Evolutionary conservation across 2,888 invertebrate species (phyloP), one percentile per base, ranked within the genome.

Genomic region (Leucophenga maculata): DNA sequence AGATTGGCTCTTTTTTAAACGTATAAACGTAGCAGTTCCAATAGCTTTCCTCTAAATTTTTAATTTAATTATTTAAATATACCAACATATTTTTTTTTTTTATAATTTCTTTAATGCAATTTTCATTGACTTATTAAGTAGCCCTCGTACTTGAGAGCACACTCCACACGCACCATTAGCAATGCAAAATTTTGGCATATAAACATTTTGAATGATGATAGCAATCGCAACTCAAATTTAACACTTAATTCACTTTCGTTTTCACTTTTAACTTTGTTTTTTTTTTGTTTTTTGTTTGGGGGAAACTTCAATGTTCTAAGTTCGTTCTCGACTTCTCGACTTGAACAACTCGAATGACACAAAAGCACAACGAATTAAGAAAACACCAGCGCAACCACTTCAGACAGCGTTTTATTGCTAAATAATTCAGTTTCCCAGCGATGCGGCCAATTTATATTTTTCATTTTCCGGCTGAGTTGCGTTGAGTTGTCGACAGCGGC

Each of bases 401-500:
- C 39, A 39, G 39, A 39, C 39, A 71, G 69, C 78, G 79, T 70
- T 82, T 75, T 72, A 73, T 77, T 76, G 75, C 82, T 78, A 78
- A 85, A 78, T 86, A 85, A 83, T 83, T 78, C 81, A 78, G 74
- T 77, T 79, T 85, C 84, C 78, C 83, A 85, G 72, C 75, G 74
- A 73, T 69, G 77, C 71, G 79, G 78, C 80, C 85, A 85, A 86
- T 86, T 86, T 86, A 86, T 86, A 86, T 85, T 79, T 82, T 83
- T 80, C 78, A 82, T 81, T 86, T 86, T 86, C 85, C 86, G 84
- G 85, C 80, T 86, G 85, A 86, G 86, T 85, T 86, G 71, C 76
- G 76, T 74, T 77, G 71, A 75, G 80, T 73, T 73, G 70, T 66
- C 9, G 8, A 20, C 31, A 14, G 16, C 18, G 39, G 31, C 59